phyloP scores from a whole-genome alignment of 2,113 vertebrate species.

The Campylorhamphus procurvoides region DNA sequence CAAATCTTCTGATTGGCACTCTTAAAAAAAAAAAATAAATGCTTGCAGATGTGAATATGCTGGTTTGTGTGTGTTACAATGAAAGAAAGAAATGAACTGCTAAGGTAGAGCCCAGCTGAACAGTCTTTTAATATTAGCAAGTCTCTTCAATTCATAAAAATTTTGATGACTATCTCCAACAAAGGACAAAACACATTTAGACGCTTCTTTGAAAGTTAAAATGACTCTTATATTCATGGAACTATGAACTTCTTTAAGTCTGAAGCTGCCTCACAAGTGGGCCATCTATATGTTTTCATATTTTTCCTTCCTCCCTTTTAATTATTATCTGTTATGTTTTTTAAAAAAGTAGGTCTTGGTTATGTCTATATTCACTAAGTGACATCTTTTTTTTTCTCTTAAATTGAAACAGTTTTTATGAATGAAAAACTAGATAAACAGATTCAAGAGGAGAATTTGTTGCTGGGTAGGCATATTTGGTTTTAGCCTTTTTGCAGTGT shows the following conservation, averaged over 20 bases:
- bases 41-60: neutral
- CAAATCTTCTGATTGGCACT: neutral
- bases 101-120: neutral
- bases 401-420: neutral
- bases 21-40: neutral
- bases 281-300: neutral
- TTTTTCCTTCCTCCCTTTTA: neutral
- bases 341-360: neutral
- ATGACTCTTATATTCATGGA: neutral
- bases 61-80: neutral
- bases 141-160: neutral
- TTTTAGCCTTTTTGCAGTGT: conserved; percentile 35
- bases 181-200: neutral
- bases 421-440: neutral
- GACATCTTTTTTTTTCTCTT: neutral
- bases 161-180: neutral
- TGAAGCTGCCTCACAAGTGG: neutral
- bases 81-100: neutral
- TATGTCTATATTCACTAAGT: neutral
- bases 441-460: neutral
- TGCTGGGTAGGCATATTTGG: neutral
- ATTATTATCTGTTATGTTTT: neutral
- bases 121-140: neutral
- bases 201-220: neutral
- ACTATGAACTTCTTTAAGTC: neutral